Evolutionary conservation across 2,797 vertebrate genomes (phyloP).

Genomic region (Rachycentron canadum): DNA sequence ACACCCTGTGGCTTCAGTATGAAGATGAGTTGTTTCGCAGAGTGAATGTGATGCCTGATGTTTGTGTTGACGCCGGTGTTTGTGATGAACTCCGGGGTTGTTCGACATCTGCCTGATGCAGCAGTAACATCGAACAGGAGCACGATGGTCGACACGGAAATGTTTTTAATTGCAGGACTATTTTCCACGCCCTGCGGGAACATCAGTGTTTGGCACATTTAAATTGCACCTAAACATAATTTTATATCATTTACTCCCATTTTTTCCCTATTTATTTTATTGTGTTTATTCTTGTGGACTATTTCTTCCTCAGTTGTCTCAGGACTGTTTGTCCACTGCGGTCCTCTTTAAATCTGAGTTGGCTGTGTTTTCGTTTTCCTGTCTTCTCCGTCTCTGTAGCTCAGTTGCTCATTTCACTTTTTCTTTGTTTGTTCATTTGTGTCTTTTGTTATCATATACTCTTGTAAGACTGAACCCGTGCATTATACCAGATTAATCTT

Average conservation of each 20-base stretch:
- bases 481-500: neutral
- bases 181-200: neutral
- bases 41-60: neutral
- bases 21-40: neutral
- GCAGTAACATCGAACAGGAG: neutral
- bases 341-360: neutral
- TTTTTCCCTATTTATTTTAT: neutral
- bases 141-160: neutral
- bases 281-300: neutral
- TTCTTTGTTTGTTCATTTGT: no score
- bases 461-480: neutral
- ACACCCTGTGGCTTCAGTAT: neutral
- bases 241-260: neutral
- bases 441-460: no score
- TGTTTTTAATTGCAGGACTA: neutral
- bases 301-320: neutral
- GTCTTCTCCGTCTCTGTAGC: neutral
- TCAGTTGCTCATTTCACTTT: no score
- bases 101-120: neutral
- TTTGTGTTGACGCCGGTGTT: no score
- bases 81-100: neutral
- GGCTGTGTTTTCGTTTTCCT: neutral
- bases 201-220: neutral
- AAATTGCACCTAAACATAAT: no score
- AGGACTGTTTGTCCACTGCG: rapidly evolving